phyloP scores from a whole-genome alignment of 2,888 invertebrate genomes.

The Flexamia atlantica region DNA sequence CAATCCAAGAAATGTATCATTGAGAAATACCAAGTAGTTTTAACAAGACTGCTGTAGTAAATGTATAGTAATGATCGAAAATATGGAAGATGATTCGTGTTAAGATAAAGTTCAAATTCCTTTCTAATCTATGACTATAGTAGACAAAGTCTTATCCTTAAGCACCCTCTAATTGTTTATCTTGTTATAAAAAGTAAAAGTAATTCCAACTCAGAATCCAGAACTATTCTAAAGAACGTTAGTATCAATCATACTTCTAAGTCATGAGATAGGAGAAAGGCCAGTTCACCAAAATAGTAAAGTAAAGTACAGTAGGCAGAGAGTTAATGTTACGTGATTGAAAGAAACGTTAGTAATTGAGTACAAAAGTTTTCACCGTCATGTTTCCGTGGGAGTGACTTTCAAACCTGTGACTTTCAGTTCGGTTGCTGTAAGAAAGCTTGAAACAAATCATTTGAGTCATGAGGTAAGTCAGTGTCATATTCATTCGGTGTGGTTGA shows the following conservation, averaged over 20 bases:
- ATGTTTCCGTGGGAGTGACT: slow-evolving; percentile 1
- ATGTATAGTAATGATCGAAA: too few relatives aligned
- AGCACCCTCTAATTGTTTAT: too few relatives aligned
- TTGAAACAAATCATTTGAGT: slow-evolving; percentile 15
- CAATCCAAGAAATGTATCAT: not conserved
- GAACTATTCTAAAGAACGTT: slow-evolving; percentile 4
- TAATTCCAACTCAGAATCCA: too few relatives aligned
- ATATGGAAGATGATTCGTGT: too few relatives aligned
- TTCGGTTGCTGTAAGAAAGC: slow-evolving; percentile 10
- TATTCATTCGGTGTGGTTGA: too few relatives aligned
- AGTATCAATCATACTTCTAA: not conserved
- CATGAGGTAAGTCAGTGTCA: not conserved
- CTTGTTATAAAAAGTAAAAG: too few relatives aligned
- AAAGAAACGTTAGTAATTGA: slow-evolving; percentile 7
- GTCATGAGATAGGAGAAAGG: not conserved
- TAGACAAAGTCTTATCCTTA: too few relatives aligned
- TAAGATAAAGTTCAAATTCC: too few relatives aligned
- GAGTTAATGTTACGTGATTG: slow-evolving; percentile 3
- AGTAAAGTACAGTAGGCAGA: slow-evolving; percentile 17
- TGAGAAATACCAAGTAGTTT: not conserved
- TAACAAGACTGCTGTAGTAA: too few relatives aligned
- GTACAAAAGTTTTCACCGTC: slow-evolving; percentile 20
- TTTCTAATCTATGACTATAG: too few relatives aligned
- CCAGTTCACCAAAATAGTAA: slow-evolving; percentile 14
- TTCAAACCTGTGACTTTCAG: slow-evolving; percentile 19